These are phyloP conservation scores for Phasia obesa DNA, from an alignment of 2,888 invertebrate genomes.

Conservation along the genomic window DNA sequence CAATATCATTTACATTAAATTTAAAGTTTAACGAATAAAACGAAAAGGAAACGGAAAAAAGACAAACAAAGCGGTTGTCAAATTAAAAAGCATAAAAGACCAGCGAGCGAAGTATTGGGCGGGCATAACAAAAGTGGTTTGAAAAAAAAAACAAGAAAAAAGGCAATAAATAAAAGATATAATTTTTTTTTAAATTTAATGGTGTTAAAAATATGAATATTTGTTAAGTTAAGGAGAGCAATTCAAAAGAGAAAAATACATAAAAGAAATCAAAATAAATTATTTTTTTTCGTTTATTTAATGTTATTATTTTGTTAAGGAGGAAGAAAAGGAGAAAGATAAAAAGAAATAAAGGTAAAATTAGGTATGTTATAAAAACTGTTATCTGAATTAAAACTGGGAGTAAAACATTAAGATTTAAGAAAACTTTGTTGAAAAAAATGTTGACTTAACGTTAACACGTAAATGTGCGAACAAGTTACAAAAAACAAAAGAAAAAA, in stretches of 20 bases:
- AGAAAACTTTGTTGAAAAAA: background rate
- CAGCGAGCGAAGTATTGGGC: constrained; percentile 52
- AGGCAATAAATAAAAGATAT: constrained; percentile 47
- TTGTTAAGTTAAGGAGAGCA: constrained; percentile 12
- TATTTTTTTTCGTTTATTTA: constrained; percentile 34
- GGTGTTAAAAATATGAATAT: constrained; percentile 40
- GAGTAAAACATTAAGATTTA: constrained; percentile 43
- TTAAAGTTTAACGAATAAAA: constrained; percentile 40
- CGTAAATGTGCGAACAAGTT: background rate
- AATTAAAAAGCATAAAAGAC: constrained; percentile 32
- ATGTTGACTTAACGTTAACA: background rate
- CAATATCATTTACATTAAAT: constrained; percentile 37
- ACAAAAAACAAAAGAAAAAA: background rate
- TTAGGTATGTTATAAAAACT: constrained; percentile 53
- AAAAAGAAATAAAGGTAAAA: constrained; percentile 68
- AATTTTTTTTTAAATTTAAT: constrained; percentile 6
- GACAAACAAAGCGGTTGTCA: constrained; percentile 52
- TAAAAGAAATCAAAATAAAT: constrained; percentile 7
- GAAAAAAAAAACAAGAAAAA: constrained; percentile 43
- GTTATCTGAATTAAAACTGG: constrained; percentile 24
- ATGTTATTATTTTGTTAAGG: constrained; percentile 48
- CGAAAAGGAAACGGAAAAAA: constrained; percentile 25
- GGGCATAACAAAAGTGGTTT: constrained; percentile 54
- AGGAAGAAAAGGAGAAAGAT: constrained; percentile 63
- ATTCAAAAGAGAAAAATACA: background rate